Base-by-base conservation (phyloP, 2,888 invertebrate species). In the Andrena haemorrhoa region DNA sequence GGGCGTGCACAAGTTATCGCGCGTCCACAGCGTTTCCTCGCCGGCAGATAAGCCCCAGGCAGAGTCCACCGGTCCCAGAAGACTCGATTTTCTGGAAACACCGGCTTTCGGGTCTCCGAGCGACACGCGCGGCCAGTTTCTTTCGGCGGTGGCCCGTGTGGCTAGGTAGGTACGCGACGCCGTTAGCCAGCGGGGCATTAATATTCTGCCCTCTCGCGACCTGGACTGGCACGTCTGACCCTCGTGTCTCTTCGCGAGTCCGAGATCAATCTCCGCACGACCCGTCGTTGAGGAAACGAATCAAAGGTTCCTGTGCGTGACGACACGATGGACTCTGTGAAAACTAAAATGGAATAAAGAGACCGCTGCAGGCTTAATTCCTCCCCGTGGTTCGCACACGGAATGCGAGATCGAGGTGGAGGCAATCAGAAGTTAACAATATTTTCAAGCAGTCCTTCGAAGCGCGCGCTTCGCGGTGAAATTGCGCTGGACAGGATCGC, bases 111-210 rank as follows among this genome's bases (percentile, higher is more conserved):
- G 51, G 49, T 20, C 76, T 69, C 53, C 61, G 49, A 60, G 61
- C 64, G 78, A 73, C 86, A 74, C 84, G 82, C 71, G 72, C 68
- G 72, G 51, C 35, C 61, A 65, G 69, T 79, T 82, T 86, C 76
- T 80, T 79, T 47, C 65, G 29, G 47, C 53, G 78, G 78, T 81
- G 53, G 63, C 66, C 49, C 74, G 68, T 58, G 72, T 33, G 51
- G 51, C 51, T 20, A 20, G n/a, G 20, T 58, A 65, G 68, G 82
- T 70, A 68, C 61, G 61, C 58, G 41, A 51, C 47, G 63, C 69
- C 69, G 20, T 79, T 83, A 72, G 23, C 49, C 10, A 16, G 58
- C n/a, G 7, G 12, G 33, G 51, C 61, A 77, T 80, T 78, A 69
- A 69, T 69, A 78, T 74, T 78, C 51, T n/a, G 6, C 2, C 7